These are phyloP conservation scores for Agonopterix heracliana DNA, from an alignment of 2,888 invertebrate species.

Conservation along the genomic window DNA sequence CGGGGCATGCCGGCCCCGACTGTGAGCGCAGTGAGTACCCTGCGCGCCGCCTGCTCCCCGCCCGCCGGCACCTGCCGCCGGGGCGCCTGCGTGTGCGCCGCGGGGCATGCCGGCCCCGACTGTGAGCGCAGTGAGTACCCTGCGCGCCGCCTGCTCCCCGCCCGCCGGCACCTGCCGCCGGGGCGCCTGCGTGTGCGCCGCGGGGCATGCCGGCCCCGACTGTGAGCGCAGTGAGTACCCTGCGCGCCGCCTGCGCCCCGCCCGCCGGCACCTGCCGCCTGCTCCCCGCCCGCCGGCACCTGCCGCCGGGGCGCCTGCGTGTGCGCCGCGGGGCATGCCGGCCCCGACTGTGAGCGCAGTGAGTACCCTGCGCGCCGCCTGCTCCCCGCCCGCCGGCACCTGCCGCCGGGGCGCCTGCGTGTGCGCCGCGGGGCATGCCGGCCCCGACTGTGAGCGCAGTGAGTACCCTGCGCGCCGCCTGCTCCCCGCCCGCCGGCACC, in stretches of 20 bases:
- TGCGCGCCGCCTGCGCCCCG: too few species aligned
- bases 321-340: too few species aligned
- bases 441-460: constrained; percentile 80
- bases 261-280: too few species aligned
- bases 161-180: too few species aligned
- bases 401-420: constrained; percentile 74
- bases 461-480: constrained; percentile 60
- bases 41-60: too few species aligned
- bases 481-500: constrained; percentile 72
- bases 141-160: too few species aligned
- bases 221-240: too few species aligned
- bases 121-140: constrained; percentile 81
- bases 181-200: too few species aligned
- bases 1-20: constrained; percentile 80
- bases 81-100: constrained; percentile 77
- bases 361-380: constrained; percentile 40
- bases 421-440: constrained; percentile 81
- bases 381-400: constrained; percentile 72
- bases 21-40: constrained; percentile 76
- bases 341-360: too few species aligned
- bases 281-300: too few species aligned
- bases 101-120: constrained; percentile 80
- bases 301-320: too few species aligned
- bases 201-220: too few species aligned
- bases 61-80: constrained; percentile 64